Base-by-base conservation (phyloP, 2,888 invertebrate genomes). In the Clistopyga incitator region DNA sequence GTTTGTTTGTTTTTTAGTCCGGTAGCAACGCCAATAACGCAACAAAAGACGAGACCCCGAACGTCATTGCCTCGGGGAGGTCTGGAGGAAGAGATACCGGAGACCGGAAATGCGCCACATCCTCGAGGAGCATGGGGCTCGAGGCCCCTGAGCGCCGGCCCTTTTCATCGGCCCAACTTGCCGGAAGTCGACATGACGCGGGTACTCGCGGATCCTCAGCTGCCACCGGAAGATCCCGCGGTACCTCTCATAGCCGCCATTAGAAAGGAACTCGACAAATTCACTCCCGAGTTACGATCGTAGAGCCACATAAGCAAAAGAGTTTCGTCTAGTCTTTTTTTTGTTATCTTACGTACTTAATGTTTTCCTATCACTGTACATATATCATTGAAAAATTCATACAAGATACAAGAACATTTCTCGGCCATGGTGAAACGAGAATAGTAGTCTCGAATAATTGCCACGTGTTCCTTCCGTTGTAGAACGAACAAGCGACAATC, bases 181-280 rank as follows among this genome's bases (percentile, higher is more conserved):
- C 94, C 94, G 77, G 93, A 92, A 86, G 90, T 94, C 18, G 94
- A 94, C 86, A 93, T 94, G 0, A 93, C 93, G 23, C 94, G 96
- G 23, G 94, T 96, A 54, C 90, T 95, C 25, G 94, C 95, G 0
- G 95, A 95, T 85, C 95, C 95, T 6, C 94, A 94, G n/a, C 94
- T 96, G 84, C 92, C 94, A 2, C 94, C 95, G 0, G 95, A 95
- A 70, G 96, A 97, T 92, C 97, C 97, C 0, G 97, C 97, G 0
- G 95, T 97, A 15, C 97, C 97, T 0, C 94, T 98, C 34, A 97
- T 98, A 88, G 96, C 96, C 61, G 97, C 97, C 85, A 98, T 98
- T 90, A 97, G 97, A 92, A 96, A 95, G 84, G 98, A 98, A 88
- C 89, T 93, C 13, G 89, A 90, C 68, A 92, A 92, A 83, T 93